These are phyloP conservation scores for Drymodes brunneopygia DNA, from an alignment of 2,113 vertebrate species.

Conservation along the genomic window DNA sequence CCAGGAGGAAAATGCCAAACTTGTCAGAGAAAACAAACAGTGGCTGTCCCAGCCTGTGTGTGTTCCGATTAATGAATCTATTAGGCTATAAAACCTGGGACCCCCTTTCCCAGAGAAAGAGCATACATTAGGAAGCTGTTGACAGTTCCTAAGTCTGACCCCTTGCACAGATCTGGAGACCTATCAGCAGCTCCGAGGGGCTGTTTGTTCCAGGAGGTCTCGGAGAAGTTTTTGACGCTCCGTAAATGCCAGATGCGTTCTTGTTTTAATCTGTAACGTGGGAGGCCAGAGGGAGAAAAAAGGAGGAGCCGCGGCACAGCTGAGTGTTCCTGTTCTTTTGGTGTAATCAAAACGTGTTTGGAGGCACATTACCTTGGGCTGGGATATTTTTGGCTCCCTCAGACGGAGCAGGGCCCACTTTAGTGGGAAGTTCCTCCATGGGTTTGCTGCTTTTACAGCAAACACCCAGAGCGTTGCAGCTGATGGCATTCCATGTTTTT, in stretches of 20 bases:
- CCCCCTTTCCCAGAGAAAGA: conserved; percentile 54
- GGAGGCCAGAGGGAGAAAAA: background rate
- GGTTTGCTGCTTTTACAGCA: background rate
- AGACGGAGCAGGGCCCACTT: background rate
- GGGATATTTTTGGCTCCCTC: background rate
- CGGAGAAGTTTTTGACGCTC: conserved; percentile 51
- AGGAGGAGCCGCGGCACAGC: background rate
- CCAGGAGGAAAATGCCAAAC: conserved; percentile 64
- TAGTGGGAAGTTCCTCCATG: background rate
- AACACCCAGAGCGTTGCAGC: accelerated
- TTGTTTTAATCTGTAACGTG: conserved; percentile 57
- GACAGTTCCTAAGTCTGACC: conserved; percentile 69
- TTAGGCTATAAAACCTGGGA: conserved; percentile 62
- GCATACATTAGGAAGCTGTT: conserved; percentile 71
- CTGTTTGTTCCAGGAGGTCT: conserved; percentile 68
- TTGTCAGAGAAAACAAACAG: conserved; percentile 73
- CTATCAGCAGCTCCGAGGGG: conserved; percentile 60
- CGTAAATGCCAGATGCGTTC: conserved; percentile 54
- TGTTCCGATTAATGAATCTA: conserved; percentile 63
- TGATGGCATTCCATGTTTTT: accelerated
- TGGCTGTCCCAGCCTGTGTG: conserved; percentile 68
- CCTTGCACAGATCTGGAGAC: conserved; percentile 56
- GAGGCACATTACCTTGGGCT: background rate
- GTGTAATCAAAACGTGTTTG: background rate
- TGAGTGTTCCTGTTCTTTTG: background rate